phyloP scores from a whole-genome alignment of 2,113 vertebrate genomes.

The Bothrops jararaca region DNA sequence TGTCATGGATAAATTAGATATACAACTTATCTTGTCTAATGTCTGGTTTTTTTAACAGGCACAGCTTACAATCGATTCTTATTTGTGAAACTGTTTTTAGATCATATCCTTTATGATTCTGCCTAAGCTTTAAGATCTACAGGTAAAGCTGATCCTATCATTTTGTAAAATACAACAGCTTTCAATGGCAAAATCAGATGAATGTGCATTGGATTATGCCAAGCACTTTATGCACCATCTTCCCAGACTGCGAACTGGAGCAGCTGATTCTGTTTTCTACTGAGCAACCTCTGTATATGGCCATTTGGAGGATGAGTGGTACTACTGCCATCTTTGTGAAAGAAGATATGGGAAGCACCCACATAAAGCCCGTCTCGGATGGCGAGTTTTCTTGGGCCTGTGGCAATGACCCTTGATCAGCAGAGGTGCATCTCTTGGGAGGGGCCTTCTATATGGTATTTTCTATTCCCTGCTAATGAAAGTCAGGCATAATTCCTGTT shows the following conservation, averaged over 20 bases:
- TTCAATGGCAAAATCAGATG: neutral
- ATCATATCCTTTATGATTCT: neutral
- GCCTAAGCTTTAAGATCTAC: neutral
- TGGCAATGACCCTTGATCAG: neutral
- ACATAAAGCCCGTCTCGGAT: neutral
- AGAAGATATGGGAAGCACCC: neutral
- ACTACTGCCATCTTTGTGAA: neutral
- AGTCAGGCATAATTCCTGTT: neutral
- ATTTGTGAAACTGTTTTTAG: neutral
- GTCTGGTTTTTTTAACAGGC: neutral
- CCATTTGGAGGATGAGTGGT: neutral
- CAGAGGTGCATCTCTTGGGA: neutral
- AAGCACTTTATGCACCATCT: neutral
- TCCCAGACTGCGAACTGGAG: neutral
- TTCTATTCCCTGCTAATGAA: neutral
- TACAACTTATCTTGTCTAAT: neutral
- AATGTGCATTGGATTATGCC: neutral
- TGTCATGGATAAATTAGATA: neutral
- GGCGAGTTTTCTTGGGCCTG: neutral
- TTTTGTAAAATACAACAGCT: neutral
- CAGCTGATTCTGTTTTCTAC: neutral
- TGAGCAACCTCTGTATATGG: neutral
- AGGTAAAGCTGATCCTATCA: neutral
- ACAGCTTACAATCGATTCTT: neutral
- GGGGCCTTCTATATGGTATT: neutral